Evolutionary conservation across 2,113 vertebrate species (phyloP).

Genomic region (Poicephalus gulielmi): DNA sequence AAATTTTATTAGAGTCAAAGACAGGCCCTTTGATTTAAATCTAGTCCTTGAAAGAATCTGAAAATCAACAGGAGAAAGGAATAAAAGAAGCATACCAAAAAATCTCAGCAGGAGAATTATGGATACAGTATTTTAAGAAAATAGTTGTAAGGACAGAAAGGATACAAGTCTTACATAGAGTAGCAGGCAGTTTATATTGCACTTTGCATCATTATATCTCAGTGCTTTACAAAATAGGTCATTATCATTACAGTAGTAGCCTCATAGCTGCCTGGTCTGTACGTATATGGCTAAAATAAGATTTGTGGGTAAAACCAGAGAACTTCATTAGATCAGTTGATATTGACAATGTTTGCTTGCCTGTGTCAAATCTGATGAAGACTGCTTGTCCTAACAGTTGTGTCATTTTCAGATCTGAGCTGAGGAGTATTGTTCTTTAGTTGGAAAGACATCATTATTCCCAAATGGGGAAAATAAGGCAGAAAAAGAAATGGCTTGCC

Average conservation of each 20-base stretch:
- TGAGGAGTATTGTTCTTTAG: neutral
- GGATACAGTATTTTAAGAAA: neutral
- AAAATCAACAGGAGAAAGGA: neutral
- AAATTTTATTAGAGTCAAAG: slow-evolving; percentile 34
- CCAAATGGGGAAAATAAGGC: neutral
- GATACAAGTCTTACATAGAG: neutral
- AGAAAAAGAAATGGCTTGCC: neutral
- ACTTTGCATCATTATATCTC: neutral
- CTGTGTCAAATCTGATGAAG: neutral
- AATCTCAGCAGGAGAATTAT: neutral
- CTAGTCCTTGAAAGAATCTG: neutral
- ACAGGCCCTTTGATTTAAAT: slow-evolving; percentile 23
- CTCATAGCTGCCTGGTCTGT: neutral
- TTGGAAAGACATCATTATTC: neutral
- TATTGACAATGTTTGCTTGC: neutral
- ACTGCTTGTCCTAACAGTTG: neutral
- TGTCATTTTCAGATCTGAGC: neutral
- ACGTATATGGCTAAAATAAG: neutral
- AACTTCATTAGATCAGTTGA: neutral
- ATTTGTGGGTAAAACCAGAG: neutral
- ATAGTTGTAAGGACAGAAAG: neutral
- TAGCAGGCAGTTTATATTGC: neutral
- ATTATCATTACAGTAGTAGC: neutral
- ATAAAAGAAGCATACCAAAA: slow-evolving; percentile 25
- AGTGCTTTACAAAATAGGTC: neutral